phyloP scores from a whole-genome alignment of 2,888 invertebrate species.

The Conistra vaccinii region DNA sequence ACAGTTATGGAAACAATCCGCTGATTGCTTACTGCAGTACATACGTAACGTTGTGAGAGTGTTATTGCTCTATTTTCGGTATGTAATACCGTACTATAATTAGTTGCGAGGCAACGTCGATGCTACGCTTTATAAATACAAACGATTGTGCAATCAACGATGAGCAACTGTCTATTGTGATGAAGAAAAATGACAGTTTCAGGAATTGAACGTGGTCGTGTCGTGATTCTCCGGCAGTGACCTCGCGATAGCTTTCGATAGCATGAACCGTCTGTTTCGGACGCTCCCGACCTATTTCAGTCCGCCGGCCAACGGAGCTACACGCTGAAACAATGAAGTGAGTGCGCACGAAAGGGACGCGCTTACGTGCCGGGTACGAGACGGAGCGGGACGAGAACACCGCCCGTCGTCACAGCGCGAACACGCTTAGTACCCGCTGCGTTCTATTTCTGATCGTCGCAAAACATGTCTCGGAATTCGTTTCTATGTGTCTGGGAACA shows the following conservation, averaged over 20 bases:
- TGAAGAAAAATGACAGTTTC: conserved; percentile 63
- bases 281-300: conserved; percentile 90
- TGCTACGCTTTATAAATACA: conserved; percentile 67
- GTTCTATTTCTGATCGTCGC: conserved; percentile 90
- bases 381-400: conserved; percentile 82
- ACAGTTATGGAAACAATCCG: conserved; percentile 83
- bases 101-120: conserved; percentile 68
- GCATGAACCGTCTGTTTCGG: conserved; percentile 87
- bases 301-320: conserved; percentile 86
- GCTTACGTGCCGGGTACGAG: conserved; percentile 80
- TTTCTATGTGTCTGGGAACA: conserved; percentile 89
- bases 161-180: conserved; percentile 66
- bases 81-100: conserved; percentile 73
- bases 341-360: conserved; percentile 85
- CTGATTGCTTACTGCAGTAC: conserved; percentile 74
- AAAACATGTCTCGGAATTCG: conserved; percentile 90
- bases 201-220: conserved; percentile 73
- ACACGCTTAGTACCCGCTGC: conserved; percentile 88
- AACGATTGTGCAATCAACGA: conserved; percentile 62
- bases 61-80: conserved; percentile 80
- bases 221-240: conserved; percentile 86
- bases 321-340: conserved; percentile 89
- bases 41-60: conserved; percentile 73
- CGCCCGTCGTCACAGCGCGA: conserved; percentile 86
- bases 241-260: conserved; percentile 88